Conservation (phyloP, 2,113 vertebrate species). For the Podocnemis expansa region DNA sequence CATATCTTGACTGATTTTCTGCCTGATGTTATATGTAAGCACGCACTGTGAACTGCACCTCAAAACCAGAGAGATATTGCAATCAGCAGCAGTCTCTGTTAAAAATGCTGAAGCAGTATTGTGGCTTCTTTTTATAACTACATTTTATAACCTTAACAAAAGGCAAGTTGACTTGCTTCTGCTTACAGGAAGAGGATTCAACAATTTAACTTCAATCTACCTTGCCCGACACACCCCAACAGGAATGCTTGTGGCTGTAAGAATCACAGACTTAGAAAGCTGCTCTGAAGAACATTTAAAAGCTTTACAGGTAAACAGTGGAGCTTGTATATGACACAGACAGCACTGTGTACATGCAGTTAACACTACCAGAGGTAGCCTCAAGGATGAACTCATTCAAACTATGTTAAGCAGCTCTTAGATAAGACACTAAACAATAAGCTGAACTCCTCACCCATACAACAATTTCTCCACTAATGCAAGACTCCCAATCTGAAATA, state of each 20-base stretch:
- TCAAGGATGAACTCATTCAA: neutral
- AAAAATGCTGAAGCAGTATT: neutral
- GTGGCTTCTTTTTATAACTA: neutral
- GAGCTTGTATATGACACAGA: neutral
- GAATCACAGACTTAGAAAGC: constrained; percentile 93
- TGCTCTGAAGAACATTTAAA: constrained; percentile 93
- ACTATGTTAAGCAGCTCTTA: neutral
- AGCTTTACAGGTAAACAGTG: constrained; percentile 88
- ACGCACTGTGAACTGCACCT: neutral
- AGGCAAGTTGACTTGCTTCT: constrained; percentile 35
- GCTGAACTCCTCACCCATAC: neutral
- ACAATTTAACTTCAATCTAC: constrained; percentile 90
- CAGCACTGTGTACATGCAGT: neutral
- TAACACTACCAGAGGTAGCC: neutral
- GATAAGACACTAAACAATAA: neutral
- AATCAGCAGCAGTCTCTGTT: neutral
- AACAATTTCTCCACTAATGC: neutral
- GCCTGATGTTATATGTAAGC: neutral
- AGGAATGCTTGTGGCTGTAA: constrained; percentile 88
- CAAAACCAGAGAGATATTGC: neutral
- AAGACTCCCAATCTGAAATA: neutral
- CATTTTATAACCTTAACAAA: neutral
- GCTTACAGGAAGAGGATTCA: constrained; percentile 89
- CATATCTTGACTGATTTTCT: neutral
- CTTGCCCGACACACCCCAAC: constrained; percentile 91